Conservation (phyloP, 2,113 vertebrate genomes). For the Strix uralensis region DNA sequence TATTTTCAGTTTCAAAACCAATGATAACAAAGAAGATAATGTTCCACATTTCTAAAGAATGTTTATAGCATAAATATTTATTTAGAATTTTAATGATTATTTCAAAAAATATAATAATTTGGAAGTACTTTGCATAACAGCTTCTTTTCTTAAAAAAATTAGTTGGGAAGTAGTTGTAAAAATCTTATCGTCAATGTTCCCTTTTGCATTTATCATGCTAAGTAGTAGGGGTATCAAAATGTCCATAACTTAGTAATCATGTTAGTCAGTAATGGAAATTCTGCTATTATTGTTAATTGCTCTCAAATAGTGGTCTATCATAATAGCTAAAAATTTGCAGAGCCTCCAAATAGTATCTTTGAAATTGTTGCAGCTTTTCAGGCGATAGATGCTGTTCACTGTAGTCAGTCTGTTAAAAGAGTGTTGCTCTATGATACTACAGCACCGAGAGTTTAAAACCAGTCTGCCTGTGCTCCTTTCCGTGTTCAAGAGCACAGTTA, state of each 20-base stretch:
- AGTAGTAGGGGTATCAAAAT: neutral
- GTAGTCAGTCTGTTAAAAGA: neutral
- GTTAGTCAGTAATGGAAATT: conserved; percentile 44
- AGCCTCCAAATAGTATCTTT: conserved; percentile 49
- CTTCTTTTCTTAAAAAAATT: conserved; percentile 46
- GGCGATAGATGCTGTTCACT: neutral
- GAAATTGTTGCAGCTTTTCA: conserved; percentile 8
- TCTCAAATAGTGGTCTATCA: conserved; percentile 37
- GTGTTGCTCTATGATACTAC: neutral
- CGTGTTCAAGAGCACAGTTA: neutral
- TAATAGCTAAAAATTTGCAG: conserved; percentile 53
- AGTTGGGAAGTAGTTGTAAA: conserved; percentile 8
- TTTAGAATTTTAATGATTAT: neutral
- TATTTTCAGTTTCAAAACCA: neutral
- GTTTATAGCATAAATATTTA: neutral
- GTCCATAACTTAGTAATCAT: conserved; percentile 20
- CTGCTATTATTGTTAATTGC: conserved; percentile 39
- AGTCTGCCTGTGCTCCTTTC: neutral
- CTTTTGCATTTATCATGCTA: neutral
- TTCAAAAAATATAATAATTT: no score
- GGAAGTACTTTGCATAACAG: neutral
- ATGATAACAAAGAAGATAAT: neutral
- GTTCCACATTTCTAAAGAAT: neutral
- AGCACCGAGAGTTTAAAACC: neutral
- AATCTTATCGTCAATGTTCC: neutral